Conservation (phyloP, 2,888 invertebrate genomes). For the Caenorhabditis macrosperma region DNA sequence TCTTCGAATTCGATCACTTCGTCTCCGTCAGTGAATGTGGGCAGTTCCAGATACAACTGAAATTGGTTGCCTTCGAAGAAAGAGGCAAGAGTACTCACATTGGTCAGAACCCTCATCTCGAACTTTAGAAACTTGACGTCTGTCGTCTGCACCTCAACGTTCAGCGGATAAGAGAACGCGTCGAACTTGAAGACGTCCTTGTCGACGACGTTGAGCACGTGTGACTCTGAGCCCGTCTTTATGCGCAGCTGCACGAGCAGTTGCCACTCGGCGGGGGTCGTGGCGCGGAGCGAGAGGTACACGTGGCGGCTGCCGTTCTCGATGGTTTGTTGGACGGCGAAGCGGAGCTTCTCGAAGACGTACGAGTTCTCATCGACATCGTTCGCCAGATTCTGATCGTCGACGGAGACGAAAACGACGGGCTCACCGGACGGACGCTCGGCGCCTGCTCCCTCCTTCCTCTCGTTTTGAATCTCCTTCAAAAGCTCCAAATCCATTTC, state of each 20-base stretch:
- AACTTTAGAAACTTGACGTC: conserved; percentile 57
- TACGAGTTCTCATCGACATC: conserved; percentile 16
- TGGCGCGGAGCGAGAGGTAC: conserved; percentile 15
- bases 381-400: conserved; percentile 50
- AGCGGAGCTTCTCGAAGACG: conserved; percentile 40
- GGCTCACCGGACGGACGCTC: neutral
- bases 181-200: conserved; percentile 61
- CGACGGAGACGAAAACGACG: conserved; percentile 54
- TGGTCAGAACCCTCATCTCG: conserved; percentile 60
- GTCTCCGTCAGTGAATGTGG: conserved; percentile 65
- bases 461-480: conserved; percentile 13
- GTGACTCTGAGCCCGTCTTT: conserved; percentile 49
- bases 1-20: conserved; percentile 64
- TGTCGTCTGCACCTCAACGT: conserved; percentile 46
- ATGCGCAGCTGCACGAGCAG: conserved; percentile 64
- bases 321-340: conserved; percentile 27
- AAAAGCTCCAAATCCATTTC: conserved; percentile 43
- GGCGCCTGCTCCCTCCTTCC: neutral
- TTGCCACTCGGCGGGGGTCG: conserved; percentile 52
- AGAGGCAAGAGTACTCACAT: conserved; percentile 17
- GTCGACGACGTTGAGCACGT: conserved; percentile 57
- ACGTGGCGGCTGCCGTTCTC: conserved; percentile 25
- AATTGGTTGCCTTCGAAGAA: too few relatives aligned
- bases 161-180: conserved; percentile 34
- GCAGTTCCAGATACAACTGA: conserved; percentile 64